Conservation (phyloP, 2,113 vertebrate genomes). For the Dasyornis broadbenti region DNA sequence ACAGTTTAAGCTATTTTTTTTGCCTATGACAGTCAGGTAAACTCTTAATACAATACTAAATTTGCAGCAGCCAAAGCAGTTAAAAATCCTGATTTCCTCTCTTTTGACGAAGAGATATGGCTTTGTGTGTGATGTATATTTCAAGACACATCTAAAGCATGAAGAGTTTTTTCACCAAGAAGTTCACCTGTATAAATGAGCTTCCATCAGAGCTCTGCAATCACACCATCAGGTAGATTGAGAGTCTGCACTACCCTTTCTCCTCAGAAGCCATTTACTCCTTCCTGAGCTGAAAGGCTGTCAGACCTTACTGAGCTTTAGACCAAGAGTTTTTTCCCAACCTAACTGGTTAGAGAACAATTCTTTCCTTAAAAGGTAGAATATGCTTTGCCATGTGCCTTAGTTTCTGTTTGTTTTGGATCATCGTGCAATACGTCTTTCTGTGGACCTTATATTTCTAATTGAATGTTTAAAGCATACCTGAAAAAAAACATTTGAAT, state of each 20-base stretch:
- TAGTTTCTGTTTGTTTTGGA: not conserved
- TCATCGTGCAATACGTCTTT: not conserved
- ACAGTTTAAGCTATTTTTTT: not conserved
- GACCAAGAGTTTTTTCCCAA: not conserved
- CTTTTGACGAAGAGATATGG: not conserved
- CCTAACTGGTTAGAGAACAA: not conserved
- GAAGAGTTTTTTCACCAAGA: not conserved
- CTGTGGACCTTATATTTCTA: not conserved
- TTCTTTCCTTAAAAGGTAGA: not conserved
- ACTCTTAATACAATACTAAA: not conserved
- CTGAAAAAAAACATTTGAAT: not conserved
- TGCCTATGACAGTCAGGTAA: not conserved
- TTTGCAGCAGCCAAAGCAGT: not conserved
- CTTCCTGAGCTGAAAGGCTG: conserved; percentile 21
- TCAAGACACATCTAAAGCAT: not conserved
- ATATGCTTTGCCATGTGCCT: not conserved
- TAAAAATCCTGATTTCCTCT: not conserved
- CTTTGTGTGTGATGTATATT: not conserved
- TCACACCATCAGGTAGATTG: conserved; percentile 38
- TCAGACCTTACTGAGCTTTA: conserved; percentile 20
- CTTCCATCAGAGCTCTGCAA: conserved; percentile 33
- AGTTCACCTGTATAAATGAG: conserved; percentile 4
- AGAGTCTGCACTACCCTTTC: not conserved
- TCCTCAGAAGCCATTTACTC: conserved; percentile 33
- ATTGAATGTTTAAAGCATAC: not conserved